Base-by-base conservation (phyloP, 1,140 invertebrate genomes). In the Vanessa tameamea region DNA sequence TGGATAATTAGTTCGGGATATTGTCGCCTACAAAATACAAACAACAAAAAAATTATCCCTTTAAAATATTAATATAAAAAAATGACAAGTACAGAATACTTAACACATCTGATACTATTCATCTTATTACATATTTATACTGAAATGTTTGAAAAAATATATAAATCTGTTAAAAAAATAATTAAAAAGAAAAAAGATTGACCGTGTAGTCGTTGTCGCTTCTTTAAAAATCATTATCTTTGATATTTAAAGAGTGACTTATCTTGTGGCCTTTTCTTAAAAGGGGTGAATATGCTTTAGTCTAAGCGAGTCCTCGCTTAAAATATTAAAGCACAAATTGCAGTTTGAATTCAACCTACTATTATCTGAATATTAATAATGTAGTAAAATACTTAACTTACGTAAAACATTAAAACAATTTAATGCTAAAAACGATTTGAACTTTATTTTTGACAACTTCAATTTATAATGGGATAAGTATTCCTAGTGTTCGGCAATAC, bases 281-380 rank as follows among this genome's bases (percentile, higher is more conserved):
- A 88, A 88, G 87, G 86, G 88, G 88, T 90, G 87, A 88, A 88
- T 80, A 87, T 80, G 88, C 83, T 90, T 88, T 82, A 82, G 78
- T 80, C 77, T 81, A 31, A 61, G 31, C 57, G 57, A 61, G 26
- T 20, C 53, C 74, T 43, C 9, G 72, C 74, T 78, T 87, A 75
- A 83, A 86, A 82, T 84, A 85, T 87, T 87, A 79, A 87, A 65
- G 66, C 66, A 16, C 12, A 74, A 74, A 67, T 64, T 69, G 59
- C 67, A 64, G 23, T 66, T 68, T 74, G 72, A 63, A 63, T 57
- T 63, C 43, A 31, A 61, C 57, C 57, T 37, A 37, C 57, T 61
- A 37, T 61, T 37, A 61, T 61, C 8, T 61, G 31, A 61, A 61
- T 61, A 31, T 61, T 61, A 31, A 61, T 15, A 61, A 61, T 61